Conservation (phyloP, 1,140 invertebrate genomes). For the Euwallacea similis region DNA sequence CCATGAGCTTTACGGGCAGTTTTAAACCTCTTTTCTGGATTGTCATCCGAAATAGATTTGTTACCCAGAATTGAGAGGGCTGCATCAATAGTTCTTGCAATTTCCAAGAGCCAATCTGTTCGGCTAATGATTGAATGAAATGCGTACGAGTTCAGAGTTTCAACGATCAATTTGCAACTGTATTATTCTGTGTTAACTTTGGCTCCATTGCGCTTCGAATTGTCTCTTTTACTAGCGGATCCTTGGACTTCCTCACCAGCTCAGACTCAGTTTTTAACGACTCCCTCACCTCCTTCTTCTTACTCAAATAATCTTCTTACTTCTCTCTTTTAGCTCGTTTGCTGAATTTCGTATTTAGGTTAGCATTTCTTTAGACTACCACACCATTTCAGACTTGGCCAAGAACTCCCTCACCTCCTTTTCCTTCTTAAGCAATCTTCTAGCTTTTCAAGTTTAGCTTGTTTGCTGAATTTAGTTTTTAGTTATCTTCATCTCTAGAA, state of each 20-base stretch:
- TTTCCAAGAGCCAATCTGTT: constrained; percentile 77
- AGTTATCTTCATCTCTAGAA: no score
- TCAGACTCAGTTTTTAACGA: constrained; percentile 86
- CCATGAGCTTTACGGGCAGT: constrained; percentile 91
- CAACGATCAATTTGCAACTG: no score
- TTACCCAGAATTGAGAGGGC: constrained; percentile 61
- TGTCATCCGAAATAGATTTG: constrained; percentile 68
- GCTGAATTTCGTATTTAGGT: constrained; percentile 42
- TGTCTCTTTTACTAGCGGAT: constrained; percentile 73
- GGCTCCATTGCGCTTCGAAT: constrained; percentile 77
- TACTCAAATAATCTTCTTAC: constrained; percentile 76
- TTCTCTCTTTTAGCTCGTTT: constrained; percentile 90
- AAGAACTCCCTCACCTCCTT: no score
- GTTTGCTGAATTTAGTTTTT: no score
- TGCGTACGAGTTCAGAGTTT: no score
- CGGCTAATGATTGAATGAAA: constrained; percentile 85
- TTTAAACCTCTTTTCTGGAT: constrained; percentile 93
- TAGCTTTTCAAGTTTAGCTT: no score
- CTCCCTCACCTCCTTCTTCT: constrained; percentile 85
- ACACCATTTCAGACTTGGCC: no score
- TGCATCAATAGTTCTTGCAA: constrained; percentile 86
- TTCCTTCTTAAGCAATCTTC: no score
- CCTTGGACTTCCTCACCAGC: constrained; percentile 63
- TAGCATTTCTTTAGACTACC: no score
- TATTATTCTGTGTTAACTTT: neutral